Conservation (phyloP, 1,140 invertebrate species). For the Monochamus saltuarius region DNA sequence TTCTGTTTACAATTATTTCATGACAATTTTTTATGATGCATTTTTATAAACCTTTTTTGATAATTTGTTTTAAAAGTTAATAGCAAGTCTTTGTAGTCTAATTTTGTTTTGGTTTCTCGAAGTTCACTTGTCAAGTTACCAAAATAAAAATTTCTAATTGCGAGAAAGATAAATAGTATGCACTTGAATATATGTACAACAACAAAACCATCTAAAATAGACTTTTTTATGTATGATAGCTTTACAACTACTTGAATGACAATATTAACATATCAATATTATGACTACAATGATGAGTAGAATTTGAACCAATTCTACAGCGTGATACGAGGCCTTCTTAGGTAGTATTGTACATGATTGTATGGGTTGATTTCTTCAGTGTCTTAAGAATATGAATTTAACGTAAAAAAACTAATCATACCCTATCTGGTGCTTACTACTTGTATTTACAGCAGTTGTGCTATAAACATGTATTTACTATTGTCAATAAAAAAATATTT, state of each 20-base stretch:
- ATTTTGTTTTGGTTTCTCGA: too few species aligned
- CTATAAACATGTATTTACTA: constrained; percentile 39
- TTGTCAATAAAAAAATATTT: constrained; percentile 20
- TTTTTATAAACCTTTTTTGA: too few species aligned
- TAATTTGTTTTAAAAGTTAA: too few species aligned
- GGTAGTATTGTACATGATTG: constrained; percentile 41
- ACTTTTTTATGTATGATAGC: constrained; percentile 35
- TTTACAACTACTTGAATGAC: constrained; percentile 48
- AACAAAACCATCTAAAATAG: constrained; percentile 27
- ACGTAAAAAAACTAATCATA: constrained; percentile 34
- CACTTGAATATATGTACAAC: constrained; percentile 17
- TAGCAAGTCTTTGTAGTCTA: too few species aligned
- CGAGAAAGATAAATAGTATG: neutral
- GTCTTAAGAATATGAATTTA: constrained; percentile 44
- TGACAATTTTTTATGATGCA: too few species aligned
- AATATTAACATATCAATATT: constrained; percentile 51
- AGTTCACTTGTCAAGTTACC: constrained; percentile 20
- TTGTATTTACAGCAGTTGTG: constrained; percentile 41
- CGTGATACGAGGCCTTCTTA: constrained; percentile 50
- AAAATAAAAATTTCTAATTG: constrained; percentile 12
- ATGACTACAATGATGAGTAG: constrained; percentile 34
- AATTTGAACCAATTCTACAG: constrained; percentile 36
- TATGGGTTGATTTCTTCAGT: constrained; percentile 41
- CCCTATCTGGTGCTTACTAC: constrained; percentile 39
- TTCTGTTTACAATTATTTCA: too few species aligned